These are phyloP conservation scores for Ceratina calcarata DNA, from an alignment of 1,140 invertebrate genomes.

Conservation along the genomic window DNA sequence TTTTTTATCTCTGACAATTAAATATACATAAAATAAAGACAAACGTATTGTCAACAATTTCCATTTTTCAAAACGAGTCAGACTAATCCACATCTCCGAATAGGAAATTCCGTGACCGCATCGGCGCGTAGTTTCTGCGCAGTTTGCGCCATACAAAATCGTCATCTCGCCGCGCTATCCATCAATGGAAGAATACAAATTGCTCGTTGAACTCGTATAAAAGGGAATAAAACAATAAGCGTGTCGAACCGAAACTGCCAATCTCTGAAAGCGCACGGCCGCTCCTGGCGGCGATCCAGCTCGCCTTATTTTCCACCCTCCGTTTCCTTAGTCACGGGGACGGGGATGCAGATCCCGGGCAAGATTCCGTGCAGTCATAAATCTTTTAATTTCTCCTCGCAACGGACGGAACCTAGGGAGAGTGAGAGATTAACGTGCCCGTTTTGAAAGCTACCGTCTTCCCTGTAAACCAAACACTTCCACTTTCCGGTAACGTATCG, in stretches of 20 bases:
- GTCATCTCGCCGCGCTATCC: not conserved
- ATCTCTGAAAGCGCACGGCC: conserved; percentile 13
- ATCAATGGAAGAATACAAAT: conserved; percentile 9
- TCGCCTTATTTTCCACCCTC: not conserved
- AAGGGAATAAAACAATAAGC: conserved; percentile 19
- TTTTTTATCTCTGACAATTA: too few species aligned
- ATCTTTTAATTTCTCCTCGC: conserved; percentile 43
- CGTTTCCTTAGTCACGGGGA: conserved; percentile 3
- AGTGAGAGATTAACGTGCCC: conserved; percentile 21
- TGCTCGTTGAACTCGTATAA: conserved; percentile 12
- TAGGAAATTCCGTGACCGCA: too few species aligned
- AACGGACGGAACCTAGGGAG: not conserved
- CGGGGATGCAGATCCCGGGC: conserved; percentile 26
- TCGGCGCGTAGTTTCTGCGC: too few species aligned
- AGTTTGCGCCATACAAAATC: too few species aligned
- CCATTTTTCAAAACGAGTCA: not conserved
- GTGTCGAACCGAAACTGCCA: conserved; percentile 33
- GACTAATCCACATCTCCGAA: too few species aligned
- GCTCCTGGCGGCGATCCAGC: conserved; percentile 24
- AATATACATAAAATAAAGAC: too few species aligned
- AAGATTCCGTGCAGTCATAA: conserved; percentile 33
- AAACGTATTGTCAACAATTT: not conserved
- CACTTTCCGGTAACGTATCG: not conserved
- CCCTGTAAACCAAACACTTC: not conserved
- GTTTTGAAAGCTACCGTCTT: not conserved